A percentile compares a stretch with the other conserved stretches of the same genome.
Evolutionary conservation across 1,140 invertebrate species (phyloP).

Genomic region (Listronotus bonariensis): DNA sequence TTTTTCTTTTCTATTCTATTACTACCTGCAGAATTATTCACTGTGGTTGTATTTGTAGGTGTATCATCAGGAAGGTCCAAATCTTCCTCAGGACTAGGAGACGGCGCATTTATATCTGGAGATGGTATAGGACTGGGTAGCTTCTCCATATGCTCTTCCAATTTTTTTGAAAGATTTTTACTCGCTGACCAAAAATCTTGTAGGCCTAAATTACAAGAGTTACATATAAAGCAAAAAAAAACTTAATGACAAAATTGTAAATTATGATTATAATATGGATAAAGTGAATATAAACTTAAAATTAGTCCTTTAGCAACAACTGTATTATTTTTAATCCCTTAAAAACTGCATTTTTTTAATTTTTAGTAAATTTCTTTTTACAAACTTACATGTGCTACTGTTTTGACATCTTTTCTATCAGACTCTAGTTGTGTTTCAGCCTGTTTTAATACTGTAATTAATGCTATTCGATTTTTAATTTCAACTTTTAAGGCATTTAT

Average conservation of each 20-base stretch:
- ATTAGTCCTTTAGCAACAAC: too few relatives aligned
- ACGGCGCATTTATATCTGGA: slow-evolving; percentile 80
- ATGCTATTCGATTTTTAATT: slow-evolving; percentile 75
- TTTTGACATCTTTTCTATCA: slow-evolving; percentile 88
- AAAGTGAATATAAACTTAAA: too few relatives aligned
- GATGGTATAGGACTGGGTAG: slow-evolving; percentile 71
- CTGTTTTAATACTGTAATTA: slow-evolving; percentile 77
- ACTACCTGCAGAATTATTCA: not conserved
- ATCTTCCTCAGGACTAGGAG: slow-evolving; percentile 80
- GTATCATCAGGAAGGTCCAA: slow-evolving; percentile 67
- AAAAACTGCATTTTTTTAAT: not conserved
- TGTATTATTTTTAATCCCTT: too few relatives aligned
- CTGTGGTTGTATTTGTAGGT: too few relatives aligned
- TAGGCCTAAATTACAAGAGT: slow-evolving; percentile 72
- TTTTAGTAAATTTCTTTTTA: not conserved
- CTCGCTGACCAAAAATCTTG: slow-evolving; percentile 85
- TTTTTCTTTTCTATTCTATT: too few relatives aligned
- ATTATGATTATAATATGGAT: too few relatives aligned
- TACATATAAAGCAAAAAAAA: too few relatives aligned
- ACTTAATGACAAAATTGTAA: too few relatives aligned
- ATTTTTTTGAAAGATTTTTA: slow-evolving; percentile 83
- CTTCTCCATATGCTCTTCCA: slow-evolving; percentile 75
- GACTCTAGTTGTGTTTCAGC: slow-evolving; percentile 87
- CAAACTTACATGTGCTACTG: slow-evolving; percentile 84
- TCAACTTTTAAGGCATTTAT: slow-evolving; percentile 79